A percentile compares a stretch with the other conserved stretches of the same genome.
Evolutionary conservation across 64 coral and sea anemone genomes (phyloP).

Genomic region (Acropora tenuis): DNA sequence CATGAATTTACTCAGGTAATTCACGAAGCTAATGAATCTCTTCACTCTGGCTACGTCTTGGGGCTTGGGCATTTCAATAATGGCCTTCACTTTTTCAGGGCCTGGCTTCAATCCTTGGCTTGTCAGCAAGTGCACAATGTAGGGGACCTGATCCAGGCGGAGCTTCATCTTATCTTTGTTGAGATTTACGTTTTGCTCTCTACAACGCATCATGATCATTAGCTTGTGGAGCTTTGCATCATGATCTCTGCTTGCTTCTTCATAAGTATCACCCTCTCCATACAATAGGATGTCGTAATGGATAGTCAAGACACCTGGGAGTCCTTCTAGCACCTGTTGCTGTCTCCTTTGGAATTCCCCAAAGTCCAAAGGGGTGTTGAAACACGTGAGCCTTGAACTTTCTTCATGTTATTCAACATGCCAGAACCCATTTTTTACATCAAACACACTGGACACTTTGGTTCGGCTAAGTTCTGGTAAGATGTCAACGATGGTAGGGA

Average conservation of each 20-base stretch:
- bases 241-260: constrained; percentile 3
- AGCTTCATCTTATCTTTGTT: background rate
- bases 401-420: background rate
- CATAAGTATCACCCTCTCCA: background rate
- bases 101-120: constrained; percentile 15
- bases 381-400: constrained; percentile 22
- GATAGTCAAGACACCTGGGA: background rate
- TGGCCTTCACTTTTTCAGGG: constrained; percentile 1
- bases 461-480: constrained; percentile 15
- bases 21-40: background rate
- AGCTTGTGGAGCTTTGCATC: background rate
- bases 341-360: constrained; percentile 23
- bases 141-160: background rate
- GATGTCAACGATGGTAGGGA: constrained; percentile 27
- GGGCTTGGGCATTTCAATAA: constrained; percentile 22
- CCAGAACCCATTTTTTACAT: constrained; percentile 20
- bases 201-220: background rate
- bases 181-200: background rate
- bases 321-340: background rate
- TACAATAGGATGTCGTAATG: background rate
- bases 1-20: constrained; percentile 30
- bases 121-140: constrained; percentile 33
- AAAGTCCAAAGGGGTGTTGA: constrained; percentile 19
- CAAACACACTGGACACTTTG: constrained; percentile 39
- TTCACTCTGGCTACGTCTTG: constrained; percentile 10